Conservation (phyloP, 2,888 invertebrate genomes). For the Pseudococcus longispinus region DNA sequence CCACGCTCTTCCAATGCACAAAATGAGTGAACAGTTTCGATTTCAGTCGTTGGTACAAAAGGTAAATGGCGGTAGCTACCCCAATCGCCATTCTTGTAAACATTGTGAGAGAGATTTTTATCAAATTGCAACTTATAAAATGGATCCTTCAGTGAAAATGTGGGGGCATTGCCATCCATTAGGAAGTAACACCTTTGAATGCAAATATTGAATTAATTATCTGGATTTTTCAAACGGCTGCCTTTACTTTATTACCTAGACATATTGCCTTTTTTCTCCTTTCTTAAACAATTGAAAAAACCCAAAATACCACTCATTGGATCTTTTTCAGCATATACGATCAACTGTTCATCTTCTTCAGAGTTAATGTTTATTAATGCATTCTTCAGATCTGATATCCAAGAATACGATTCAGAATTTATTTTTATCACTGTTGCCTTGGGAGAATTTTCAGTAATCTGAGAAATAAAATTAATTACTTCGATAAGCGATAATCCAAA, state of each 20-base stretch:
- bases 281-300: conserved; percentile 82
- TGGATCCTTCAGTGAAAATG: conserved; percentile 70
- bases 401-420: conserved; percentile 63
- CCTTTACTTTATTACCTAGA: conserved; percentile 68
- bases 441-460: no score
- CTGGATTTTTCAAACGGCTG: no score
- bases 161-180: conserved; percentile 67
- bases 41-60: conserved; percentile 66
- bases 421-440: conserved; percentile 61
- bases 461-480: no score
- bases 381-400: conserved; percentile 66
- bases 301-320: conserved; percentile 82
- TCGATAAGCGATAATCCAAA: no score
- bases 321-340: conserved; percentile 74
- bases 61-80: conserved; percentile 83
- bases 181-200: conserved; percentile 68
- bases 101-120: conserved; percentile 80
- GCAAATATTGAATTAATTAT: no score
- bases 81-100: conserved; percentile 73
- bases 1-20: conserved; percentile 81
- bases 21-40: conserved; percentile 73
- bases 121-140: conserved; percentile 73
- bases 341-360: conserved; percentile 64
- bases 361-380: conserved; percentile 62
- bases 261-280: conserved; percentile 67